Conservation (phyloP, 1,140 invertebrate species). For the Drosophila pallidifrons region DNA sequence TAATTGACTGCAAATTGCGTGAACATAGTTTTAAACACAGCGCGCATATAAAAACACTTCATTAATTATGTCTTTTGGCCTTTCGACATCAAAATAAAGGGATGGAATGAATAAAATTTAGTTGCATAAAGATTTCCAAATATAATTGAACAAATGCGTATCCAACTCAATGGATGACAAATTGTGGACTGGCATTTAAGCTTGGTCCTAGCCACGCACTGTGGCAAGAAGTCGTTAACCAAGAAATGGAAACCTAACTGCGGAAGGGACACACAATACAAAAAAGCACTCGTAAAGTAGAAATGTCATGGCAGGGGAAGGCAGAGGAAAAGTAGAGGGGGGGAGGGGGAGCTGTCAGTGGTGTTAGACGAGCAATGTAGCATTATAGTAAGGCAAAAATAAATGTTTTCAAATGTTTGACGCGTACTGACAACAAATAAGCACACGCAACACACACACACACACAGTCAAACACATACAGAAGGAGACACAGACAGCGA, state of each 20-base stretch:
- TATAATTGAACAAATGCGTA: background rate
- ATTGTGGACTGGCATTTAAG: conserved; percentile 2
- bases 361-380: conserved; percentile 68
- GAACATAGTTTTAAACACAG: background rate
- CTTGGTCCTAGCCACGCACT: background rate
- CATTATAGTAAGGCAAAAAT: conserved; percentile 75
- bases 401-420: conserved; percentile 83
- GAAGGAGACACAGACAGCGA: conserved; percentile 7
- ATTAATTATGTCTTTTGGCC: conserved; percentile 4
- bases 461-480: conserved; percentile 15
- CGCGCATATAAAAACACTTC: background rate
- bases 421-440: conserved; percentile 82
- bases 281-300: conserved; percentile 30
- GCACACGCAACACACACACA: conserved; percentile 40
- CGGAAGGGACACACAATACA: background rate
- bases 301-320: conserved; percentile 8
- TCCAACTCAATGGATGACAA: conserved; percentile 5
- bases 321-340: background rate
- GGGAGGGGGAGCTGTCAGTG: conserved; percentile 58
- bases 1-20: background rate
- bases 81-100: background rate
- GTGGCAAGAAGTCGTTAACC: conserved; percentile 30
- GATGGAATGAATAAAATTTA: background rate
- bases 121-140: background rate
- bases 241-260: conserved; percentile 24